Evolutionary conservation across 2,888 invertebrate species (phyloP).

Genomic region (Bellardia pandia): DNA sequence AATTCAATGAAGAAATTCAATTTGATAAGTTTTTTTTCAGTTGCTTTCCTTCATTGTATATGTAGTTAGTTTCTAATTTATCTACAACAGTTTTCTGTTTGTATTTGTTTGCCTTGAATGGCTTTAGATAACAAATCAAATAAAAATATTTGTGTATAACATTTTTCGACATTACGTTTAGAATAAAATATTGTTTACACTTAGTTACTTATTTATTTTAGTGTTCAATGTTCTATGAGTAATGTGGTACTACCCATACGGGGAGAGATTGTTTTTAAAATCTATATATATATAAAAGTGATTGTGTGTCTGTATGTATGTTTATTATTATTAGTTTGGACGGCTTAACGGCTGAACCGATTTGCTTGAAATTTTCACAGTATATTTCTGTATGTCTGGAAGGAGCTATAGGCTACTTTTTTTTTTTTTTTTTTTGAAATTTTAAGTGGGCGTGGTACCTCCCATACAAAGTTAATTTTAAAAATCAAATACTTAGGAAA

Average conservation of each 20-base stretch:
- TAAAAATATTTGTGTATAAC: neutral
- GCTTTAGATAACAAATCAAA: constrained; percentile 12
- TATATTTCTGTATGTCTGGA: too few species aligned
- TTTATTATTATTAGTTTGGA: too few species aligned
- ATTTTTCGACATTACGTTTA: neutral
- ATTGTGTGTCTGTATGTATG: too few species aligned
- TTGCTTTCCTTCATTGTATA: neutral
- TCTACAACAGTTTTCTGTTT: neutral
- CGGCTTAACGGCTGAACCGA: too few species aligned
- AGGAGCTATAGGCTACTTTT: too few species aligned
- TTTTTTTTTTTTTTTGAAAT: too few species aligned
- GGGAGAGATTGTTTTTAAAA: neutral
- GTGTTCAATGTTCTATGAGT: constrained; percentile 15
- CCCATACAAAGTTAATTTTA: too few species aligned
- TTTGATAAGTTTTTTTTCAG: neutral
- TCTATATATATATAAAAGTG: too few species aligned
- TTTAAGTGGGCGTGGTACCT: too few species aligned
- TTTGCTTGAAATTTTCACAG: too few species aligned
- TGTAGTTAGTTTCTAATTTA: constrained; percentile 1
- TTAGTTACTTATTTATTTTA: neutral
- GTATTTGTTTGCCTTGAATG: neutral
- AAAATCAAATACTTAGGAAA: too few species aligned
- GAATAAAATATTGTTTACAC: neutral
- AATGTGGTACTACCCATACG: neutral
- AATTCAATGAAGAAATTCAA: constrained; percentile 5